Evolutionary conservation across 2,888 invertebrate genomes (phyloP).

Genomic region (Pachycephus smyrnensis): DNA sequence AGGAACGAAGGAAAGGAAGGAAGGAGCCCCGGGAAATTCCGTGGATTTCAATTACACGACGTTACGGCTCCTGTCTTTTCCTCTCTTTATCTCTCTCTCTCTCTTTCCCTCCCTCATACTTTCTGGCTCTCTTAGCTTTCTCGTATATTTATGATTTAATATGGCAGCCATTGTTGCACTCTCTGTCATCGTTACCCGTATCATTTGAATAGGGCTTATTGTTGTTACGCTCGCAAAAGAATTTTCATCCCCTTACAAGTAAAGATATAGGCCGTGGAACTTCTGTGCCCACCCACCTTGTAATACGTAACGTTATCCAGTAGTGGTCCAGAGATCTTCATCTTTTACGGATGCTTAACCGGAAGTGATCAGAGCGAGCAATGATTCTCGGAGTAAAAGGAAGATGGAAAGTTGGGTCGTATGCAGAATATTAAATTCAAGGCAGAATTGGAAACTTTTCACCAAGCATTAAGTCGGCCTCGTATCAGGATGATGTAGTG

Average conservation of each 20-base stretch:
- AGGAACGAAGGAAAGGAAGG: conserved; percentile 16
- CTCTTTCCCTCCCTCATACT: conserved; percentile 17
- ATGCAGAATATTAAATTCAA: conserved; percentile 64
- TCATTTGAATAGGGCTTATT: conserved; percentile 47
- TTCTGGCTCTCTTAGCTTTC: conserved; percentile 10
- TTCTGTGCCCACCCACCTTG: too few species aligned
- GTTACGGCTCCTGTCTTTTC: conserved; percentile 15
- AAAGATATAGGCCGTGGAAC: conserved; percentile 6
- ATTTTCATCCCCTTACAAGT: conserved; percentile 16
- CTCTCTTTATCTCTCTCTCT: too few species aligned
- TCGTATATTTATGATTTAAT: conserved; percentile 57
- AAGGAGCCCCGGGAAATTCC: conserved; percentile 19
- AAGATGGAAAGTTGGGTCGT: conserved; percentile 32
- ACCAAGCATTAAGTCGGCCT: conserved; percentile 55
- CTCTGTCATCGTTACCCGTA: conserved; percentile 46
- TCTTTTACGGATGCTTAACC: too few species aligned
- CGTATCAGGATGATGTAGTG: conserved; percentile 64
- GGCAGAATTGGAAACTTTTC: conserved; percentile 63
- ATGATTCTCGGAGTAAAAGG: too few species aligned
- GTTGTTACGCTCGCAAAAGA: conserved; percentile 28
- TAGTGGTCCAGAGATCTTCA: too few species aligned
- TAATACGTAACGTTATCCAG: too few species aligned
- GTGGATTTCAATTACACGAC: conserved; percentile 23
- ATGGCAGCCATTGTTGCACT: conserved; percentile 51
- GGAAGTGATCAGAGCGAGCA: too few species aligned